Base-by-base conservation (phyloP, 2,888 invertebrate genomes). In the Trichopoda pennipes region DNA sequence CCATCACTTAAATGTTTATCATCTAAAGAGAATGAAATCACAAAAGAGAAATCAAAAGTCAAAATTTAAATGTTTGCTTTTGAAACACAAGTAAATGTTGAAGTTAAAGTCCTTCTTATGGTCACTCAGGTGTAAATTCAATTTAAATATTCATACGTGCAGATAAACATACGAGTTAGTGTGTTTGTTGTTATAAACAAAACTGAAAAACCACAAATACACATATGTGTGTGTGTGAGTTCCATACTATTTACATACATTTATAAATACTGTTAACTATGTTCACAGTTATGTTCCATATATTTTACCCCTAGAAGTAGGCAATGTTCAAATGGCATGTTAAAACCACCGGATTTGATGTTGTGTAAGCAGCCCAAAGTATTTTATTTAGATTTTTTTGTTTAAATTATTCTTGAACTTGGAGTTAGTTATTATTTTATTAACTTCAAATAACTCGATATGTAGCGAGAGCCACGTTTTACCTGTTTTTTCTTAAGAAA, bases 121-220 rank as follows among this genome's bases (percentile, higher is more conserved):
- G 80, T 66, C 80, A 66, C 17, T 80, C 80, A 80, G 58, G 80
- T 80, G 70, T 75, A 80, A 80, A 80, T 76, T 76, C 80, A 70
- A 75, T 80, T 80, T 66, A 75, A 74, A 60, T 19, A 61, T 19
- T 61, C 66, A 53, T 63, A 66, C 16, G 38, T 49, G 14, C 9
- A 1, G 14, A 44, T n/a, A 44, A 2, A 38, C 14, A 44, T 44
- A 44, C 42, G 38, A 38, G 38, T 38, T 16, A n/a, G 44, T 44
- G n/a, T 16, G 7, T 7, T 16, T 44, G 14, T n/a, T n/a, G 2
- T 3, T 6, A 44, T 44, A 53, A 63, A 47, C 21, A 21, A 51
- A 44, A 44, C 44, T 63, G 17, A 21, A 7, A 35, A n/a, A 73
- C 47, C 73, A 47, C 73, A 63, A 73, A 73, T 73, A 60, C 28